Conservation (phyloP, 2,888 invertebrate species). For the Callyntrura guangdongensis region DNA sequence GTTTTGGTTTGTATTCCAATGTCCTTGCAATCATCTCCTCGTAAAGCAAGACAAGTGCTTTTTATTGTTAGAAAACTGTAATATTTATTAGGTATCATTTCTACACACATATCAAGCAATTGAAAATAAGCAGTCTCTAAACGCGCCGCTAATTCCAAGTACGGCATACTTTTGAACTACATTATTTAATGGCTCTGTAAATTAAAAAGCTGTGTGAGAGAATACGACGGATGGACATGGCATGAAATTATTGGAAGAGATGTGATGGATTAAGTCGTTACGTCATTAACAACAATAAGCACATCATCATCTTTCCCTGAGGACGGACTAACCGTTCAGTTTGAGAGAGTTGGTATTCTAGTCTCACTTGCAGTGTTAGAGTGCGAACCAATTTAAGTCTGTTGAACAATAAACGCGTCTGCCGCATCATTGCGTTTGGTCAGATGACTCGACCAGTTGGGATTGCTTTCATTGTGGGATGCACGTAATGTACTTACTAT, state of each 20-base stretch:
- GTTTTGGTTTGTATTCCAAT: slow-evolving; percentile 35
- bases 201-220: slow-evolving; percentile 70
- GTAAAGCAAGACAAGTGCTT: not conserved
- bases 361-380: not conserved
- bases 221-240: slow-evolving; percentile 63
- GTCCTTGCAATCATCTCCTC: not conserved
- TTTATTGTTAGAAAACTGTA: too few species aligned
- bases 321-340: not conserved
- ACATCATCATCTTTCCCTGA: slow-evolving; percentile 54
- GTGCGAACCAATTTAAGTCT: slow-evolving; percentile 70
- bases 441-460: too few species aligned
- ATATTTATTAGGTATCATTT: not conserved
- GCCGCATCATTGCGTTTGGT: not conserved
- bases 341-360: not conserved
- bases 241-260: slow-evolving; percentile 73
- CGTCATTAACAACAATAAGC: slow-evolving; percentile 68
- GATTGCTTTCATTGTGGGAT: not conserved
- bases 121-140: slow-evolving; percentile 11
- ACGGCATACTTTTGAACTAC: slow-evolving; percentile 46
- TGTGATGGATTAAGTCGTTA: slow-evolving; percentile 72
- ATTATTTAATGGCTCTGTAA: slow-evolving; percentile 68
- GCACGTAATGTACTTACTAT: not conserved
- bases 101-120: not conserved
- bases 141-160: not conserved
- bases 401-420: slow-evolving; percentile 31